Evolutionary conservation across 2,888 invertebrate species (phyloP).

Genomic region (Altica lythri): DNA sequence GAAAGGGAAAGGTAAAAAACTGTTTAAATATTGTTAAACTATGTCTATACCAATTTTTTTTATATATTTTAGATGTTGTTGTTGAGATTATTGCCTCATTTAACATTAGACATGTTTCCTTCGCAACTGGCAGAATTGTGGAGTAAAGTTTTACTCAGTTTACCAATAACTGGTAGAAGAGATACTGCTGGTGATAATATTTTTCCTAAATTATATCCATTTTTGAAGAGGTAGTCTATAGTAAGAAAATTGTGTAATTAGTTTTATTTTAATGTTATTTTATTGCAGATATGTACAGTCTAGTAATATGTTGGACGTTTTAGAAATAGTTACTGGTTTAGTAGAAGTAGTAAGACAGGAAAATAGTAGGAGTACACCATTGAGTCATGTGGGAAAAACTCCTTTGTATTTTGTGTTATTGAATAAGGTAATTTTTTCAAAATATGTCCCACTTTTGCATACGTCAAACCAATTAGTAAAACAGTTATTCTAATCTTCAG

Average conservation of each 20-base stretch:
- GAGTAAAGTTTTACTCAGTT: constrained; percentile 64
- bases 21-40: not conserved
- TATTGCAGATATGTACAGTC: constrained; percentile 49
- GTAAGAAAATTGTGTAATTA: not conserved
- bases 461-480: not conserved
- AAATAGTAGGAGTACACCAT: constrained; percentile 52
- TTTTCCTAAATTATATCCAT: constrained; percentile 62
- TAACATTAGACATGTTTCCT: constrained; percentile 58
- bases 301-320: constrained; percentile 51
- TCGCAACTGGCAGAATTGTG: constrained; percentile 63
- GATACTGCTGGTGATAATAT: constrained; percentile 61
- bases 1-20: constrained; percentile 76
- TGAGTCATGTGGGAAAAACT: constrained; percentile 53
- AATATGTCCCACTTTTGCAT: constrained; percentile 1
- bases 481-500: not conserved
- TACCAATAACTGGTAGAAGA: constrained; percentile 64
- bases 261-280: not conserved
- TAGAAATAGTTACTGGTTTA: constrained; percentile 51
- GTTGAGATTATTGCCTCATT: constrained; percentile 68
- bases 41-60: constrained; percentile 3
- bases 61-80: constrained; percentile 64
- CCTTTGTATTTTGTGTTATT: constrained; percentile 58
- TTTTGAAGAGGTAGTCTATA: constrained; percentile 62
- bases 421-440: constrained; percentile 57
- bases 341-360: constrained; percentile 50